Evolutionary conservation across 2,888 invertebrate species (phyloP).

Genomic region (Mythimna pallens): DNA sequence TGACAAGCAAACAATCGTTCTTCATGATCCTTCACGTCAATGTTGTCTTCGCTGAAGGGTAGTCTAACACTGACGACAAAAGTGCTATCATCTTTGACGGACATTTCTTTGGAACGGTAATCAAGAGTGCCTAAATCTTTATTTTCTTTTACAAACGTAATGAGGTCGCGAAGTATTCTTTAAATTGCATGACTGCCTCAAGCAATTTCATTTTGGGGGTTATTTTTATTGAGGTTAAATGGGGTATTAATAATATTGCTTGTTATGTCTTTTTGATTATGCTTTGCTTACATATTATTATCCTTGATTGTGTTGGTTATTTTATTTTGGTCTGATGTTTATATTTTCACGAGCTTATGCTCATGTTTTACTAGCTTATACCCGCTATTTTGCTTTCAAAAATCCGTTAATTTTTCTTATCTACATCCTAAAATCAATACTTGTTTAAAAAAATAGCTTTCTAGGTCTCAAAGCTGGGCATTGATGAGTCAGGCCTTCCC

Average conservation of each 20-base stretch:
- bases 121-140: conserved; percentile 32
- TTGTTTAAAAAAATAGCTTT: too few relatives aligned
- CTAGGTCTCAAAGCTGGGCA: too few relatives aligned
- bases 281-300: not conserved
- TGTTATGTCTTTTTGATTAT: conserved; percentile 21
- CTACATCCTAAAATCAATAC: too few relatives aligned
- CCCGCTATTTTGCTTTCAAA: too few relatives aligned
- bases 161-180: conserved; percentile 35
- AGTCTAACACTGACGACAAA: conserved; percentile 37
- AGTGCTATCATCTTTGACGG: conserved; percentile 51
- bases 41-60: conserved; percentile 23
- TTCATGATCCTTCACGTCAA: conserved; percentile 22
- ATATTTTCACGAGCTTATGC: not conserved
- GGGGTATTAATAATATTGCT: conserved; percentile 20
- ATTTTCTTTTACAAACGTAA: conserved; percentile 32
- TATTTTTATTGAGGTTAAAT: conserved; percentile 37
- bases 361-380: not conserved
- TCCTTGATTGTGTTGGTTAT: conserved; percentile 7
- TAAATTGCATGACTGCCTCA: conserved; percentile 31
- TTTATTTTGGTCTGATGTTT: not conserved
- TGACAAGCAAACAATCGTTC: conserved; percentile 44
- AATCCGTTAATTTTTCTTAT: too few relatives aligned
- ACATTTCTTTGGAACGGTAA: conserved; percentile 36
- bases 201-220: conserved; percentile 35
- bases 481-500: too few relatives aligned